Evolutionary conservation across 2,797 vertebrate species (phyloP), one percentile per base, ranked within the genome.

Genomic region (Fringilla coelebs): DNA sequence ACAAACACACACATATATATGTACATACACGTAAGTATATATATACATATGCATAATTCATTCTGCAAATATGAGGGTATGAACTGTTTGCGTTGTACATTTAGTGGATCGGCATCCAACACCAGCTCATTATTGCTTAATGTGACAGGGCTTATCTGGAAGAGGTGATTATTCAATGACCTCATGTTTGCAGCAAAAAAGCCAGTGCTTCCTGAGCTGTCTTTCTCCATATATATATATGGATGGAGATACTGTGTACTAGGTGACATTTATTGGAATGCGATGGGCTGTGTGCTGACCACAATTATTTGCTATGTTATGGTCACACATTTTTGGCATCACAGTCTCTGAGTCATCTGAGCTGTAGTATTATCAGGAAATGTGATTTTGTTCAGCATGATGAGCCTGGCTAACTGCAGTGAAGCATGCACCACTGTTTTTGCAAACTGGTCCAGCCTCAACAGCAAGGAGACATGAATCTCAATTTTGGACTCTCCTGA

Each of bases 11-110:
- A 40, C 13, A 40, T n/a, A 26, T 19, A 12, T 25, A 3, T 21
- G 6, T 13, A 3, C 22, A 2, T 25, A 12, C 7, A 57, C 2
- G 17, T 19, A 7, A 20, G 3, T 21, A 4, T 13, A 13, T 38
- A 25, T 58, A 28, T 28, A 58, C 2, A 31, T 13, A 6, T 10
- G 3, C 4, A 2, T 6, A 87, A 76, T 52, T 43, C 10, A n/a
- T 67, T 60, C 20, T 52, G 25, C 9, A 91, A 46, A 68, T n/a
- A 20, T 17, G 14, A 86, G 11, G 5, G 10, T 71, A n/a, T 40
- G 28, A 67, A 63, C n/a, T 25, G 1, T 65, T 25, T 55, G 18
- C 18, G 3, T 72, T 52, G 29, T 48, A 57, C 11, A 13, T 78
- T 51, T 52, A 93, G 7, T 45, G 26, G 22, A 48, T 6, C 60